These are phyloP conservation scores for Hylomyscus alleni DNA, from an alignment of 2,797 vertebrate genomes.

Conservation along the genomic window DNA sequence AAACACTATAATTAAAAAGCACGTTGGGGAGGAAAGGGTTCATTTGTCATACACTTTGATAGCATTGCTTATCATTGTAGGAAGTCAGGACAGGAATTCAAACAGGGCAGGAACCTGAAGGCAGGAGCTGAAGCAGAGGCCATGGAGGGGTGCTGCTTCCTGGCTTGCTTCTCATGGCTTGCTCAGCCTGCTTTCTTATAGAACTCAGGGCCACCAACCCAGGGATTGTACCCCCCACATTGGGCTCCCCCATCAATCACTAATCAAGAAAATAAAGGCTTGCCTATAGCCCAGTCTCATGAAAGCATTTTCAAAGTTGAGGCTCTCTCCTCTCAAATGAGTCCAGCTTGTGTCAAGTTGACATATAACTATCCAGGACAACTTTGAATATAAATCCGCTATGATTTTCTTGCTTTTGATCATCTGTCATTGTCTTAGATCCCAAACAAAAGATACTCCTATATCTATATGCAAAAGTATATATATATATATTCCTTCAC, in stretches of 20 bases:
- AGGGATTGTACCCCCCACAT: background rate
- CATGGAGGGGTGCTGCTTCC: background rate
- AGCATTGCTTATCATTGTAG: background rate
- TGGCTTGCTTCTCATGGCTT: background rate
- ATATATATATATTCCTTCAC: background rate
- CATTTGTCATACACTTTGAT: background rate
- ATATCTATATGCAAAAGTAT: constrained; percentile 1
- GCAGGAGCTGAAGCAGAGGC: background rate
- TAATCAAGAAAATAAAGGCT: background rate
- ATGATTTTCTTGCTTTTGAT: constrained; percentile 18
- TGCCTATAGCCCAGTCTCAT: background rate
- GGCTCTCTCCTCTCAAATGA: background rate
- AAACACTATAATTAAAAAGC: background rate
- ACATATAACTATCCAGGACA: background rate
- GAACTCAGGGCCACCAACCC: background rate
- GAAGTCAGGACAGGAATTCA: background rate
- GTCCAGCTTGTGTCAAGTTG: background rate
- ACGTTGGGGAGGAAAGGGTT: background rate
- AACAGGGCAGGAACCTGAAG: background rate
- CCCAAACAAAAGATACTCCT: background rate
- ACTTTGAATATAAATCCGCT: background rate
- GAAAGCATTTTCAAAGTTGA: background rate
- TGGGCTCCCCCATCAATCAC: background rate
- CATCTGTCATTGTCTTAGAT: background rate
- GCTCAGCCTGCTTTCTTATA: background rate